Evolutionary conservation across 2,888 invertebrate species (phyloP).

Genomic region (Caenorhabditis afra): DNA sequence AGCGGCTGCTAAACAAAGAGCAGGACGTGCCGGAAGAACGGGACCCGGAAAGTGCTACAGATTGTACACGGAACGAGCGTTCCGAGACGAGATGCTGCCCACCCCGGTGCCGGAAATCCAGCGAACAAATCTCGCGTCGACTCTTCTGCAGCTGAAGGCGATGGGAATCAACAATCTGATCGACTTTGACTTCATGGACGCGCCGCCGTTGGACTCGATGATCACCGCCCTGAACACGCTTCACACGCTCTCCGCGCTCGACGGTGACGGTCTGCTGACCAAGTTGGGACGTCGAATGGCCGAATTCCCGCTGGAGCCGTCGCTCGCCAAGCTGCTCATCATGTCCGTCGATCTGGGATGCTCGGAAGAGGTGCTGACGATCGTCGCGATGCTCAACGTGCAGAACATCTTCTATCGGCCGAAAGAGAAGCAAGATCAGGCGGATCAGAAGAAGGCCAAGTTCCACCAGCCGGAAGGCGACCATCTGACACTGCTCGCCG

Average conservation of each 20-base stretch:
- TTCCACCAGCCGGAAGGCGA: constrained; percentile 99
- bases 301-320: constrained; percentile 98
- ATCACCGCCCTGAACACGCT: constrained; percentile 97
- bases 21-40: constrained; percentile 96
- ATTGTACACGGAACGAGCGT: constrained; percentile 97
- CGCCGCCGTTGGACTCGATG: constrained; percentile 90
- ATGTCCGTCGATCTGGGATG: constrained; percentile 98
- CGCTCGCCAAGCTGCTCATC: constrained; percentile 97
- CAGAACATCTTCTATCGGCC: constrained; percentile 96
- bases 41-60: constrained; percentile 98
- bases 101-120: constrained; percentile 99
- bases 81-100: constrained; percentile 96
- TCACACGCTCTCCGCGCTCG: constrained; percentile 95
- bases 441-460: constrained; percentile 99
- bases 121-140: constrained; percentile 96
- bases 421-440: constrained; percentile 93
- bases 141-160: constrained; percentile 95
- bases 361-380: constrained; percentile 97
- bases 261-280: constrained; percentile 85
- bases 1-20: constrained; percentile 97
- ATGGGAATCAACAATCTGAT: constrained; percentile 99
- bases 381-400: constrained; percentile 98
- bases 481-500: constrained; percentile 95
- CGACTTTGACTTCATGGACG: constrained; percentile 99
- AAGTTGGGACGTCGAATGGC: constrained; percentile 92